Percentiles rank a stretch among this genome's conserved stretches.
Conservation (phyloP, 2,113 vertebrate species). For the Hystrix brachyura region DNA sequence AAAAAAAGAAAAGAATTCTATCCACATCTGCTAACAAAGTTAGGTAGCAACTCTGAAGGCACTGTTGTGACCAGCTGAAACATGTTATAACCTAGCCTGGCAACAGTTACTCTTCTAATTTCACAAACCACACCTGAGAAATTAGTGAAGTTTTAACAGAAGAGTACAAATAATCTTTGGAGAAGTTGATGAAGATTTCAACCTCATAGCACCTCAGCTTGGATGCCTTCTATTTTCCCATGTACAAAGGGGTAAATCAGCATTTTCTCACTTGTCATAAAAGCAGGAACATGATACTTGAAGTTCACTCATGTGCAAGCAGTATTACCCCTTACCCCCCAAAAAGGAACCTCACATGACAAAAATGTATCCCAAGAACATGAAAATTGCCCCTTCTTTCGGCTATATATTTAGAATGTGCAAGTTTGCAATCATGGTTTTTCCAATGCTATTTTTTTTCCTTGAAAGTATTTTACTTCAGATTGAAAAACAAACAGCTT, state of each 20-base stretch:
- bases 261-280: neutral
- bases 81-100: neutral
- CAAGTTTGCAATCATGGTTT: slow-evolving; percentile 4
- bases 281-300: neutral
- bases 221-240: slow-evolving; percentile 20
- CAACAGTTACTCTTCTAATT: neutral
- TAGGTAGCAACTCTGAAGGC: neutral
- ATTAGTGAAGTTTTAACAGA: neutral
- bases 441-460: neutral
- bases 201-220: neutral
- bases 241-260: neutral
- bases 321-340: accelerated
- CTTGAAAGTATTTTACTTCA: slow-evolving; percentile 91
- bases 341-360: neutral
- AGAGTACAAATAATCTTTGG: neutral
- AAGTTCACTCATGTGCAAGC: neutral
- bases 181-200: neutral
- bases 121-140: slow-evolving; percentile 21
- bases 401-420: slow-evolving; percentile 24
- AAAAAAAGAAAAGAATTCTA: neutral
- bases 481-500: slow-evolving; percentile 85
- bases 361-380: neutral
- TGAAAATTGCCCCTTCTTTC: neutral
- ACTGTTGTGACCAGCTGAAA: neutral
- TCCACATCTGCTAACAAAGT: neutral